phyloP scores from a whole-genome alignment of 2,888 invertebrate species.

The Drosophila acutilabella region DNA sequence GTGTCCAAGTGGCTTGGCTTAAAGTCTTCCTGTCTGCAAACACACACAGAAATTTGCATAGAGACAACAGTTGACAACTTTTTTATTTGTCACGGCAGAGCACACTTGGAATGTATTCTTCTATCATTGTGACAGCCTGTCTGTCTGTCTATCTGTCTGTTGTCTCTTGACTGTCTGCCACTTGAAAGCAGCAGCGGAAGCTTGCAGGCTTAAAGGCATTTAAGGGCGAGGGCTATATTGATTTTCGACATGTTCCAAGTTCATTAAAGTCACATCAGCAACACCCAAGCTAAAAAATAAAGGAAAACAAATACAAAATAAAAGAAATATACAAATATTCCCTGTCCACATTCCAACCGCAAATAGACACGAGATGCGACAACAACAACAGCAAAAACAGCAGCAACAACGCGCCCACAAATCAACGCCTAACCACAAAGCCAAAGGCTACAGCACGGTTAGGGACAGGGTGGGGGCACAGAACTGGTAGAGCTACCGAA shows the following conservation, averaged over 20 bases:
- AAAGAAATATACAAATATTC: slow-evolving; percentile 41
- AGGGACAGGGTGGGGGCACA: background rate
- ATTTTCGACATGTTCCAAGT: slow-evolving; percentile 66
- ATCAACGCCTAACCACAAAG: slow-evolving; percentile 75
- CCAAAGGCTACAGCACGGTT: background rate
- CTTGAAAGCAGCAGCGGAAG: slow-evolving; percentile 1
- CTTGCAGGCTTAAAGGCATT: slow-evolving; percentile 46
- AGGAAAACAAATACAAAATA: slow-evolving; percentile 3
- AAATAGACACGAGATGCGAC: slow-evolving; percentile 71
- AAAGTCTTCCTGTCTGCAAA: slow-evolving; percentile 35
- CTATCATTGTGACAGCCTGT: slow-evolving; percentile 67
- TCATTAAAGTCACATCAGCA: slow-evolving; percentile 77
- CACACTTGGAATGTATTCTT: slow-evolving; percentile 53
- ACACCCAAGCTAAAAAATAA: slow-evolving; percentile 27
- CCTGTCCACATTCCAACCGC: slow-evolving; percentile 57
- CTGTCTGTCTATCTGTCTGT: slow-evolving; percentile 12
- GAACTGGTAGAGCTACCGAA: slow-evolving; percentile 17
- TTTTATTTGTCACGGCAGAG: slow-evolving; percentile 41
- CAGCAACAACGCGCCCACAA: slow-evolving; percentile 65
- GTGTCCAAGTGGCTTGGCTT: slow-evolving; percentile 29
- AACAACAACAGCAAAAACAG: slow-evolving; percentile 38
- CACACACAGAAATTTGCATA: slow-evolving; percentile 58
- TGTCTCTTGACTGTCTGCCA: slow-evolving; percentile 34
- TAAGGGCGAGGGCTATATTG: slow-evolving; percentile 57
- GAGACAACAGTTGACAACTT: slow-evolving; percentile 69